Conservation (phyloP, 2,888 invertebrate genomes). For the Mystacides longicornis region DNA sequence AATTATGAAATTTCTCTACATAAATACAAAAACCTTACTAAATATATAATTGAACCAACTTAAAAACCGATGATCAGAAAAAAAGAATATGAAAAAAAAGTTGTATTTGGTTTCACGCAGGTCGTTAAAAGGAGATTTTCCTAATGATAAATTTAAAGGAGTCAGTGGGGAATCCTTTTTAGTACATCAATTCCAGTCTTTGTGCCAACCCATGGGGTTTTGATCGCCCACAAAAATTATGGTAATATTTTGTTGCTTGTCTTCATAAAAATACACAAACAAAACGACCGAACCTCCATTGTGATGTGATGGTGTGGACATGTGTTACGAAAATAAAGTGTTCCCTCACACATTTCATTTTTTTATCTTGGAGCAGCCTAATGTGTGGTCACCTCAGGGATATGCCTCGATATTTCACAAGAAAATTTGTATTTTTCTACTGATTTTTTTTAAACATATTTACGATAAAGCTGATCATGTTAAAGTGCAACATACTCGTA, state of each 20-base stretch:
- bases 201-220: conserved; percentile 3
- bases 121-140: background rate
- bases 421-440: too few species aligned
- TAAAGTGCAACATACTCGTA: too few species aligned
- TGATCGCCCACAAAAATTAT: conserved; percentile 24
- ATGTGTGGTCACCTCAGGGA: background rate
- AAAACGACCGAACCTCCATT: conserved; percentile 12
- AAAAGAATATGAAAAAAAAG: background rate
- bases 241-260: conserved; percentile 24
- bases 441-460: too few species aligned
- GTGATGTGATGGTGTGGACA: conserved; percentile 16
- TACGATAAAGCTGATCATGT: too few species aligned
- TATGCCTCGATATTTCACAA: too few species aligned
- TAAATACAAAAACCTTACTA: too few species aligned
- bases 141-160: conserved; percentile 3
- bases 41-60: too few species aligned
- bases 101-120: background rate
- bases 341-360: conserved; percentile 3
- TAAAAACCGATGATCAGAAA: too few species aligned
- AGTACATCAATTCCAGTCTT: background rate
- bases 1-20: too few species aligned
- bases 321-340: conserved; percentile 20
- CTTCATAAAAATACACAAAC: conserved; percentile 23
- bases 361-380: background rate
- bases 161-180: conserved; percentile 1